A percentile compares a stretch with the other conserved stretches of the same genome.
phyloP scores from a whole-genome alignment of 2,113 vertebrate genomes.

The Lamprologus speciosus region DNA sequence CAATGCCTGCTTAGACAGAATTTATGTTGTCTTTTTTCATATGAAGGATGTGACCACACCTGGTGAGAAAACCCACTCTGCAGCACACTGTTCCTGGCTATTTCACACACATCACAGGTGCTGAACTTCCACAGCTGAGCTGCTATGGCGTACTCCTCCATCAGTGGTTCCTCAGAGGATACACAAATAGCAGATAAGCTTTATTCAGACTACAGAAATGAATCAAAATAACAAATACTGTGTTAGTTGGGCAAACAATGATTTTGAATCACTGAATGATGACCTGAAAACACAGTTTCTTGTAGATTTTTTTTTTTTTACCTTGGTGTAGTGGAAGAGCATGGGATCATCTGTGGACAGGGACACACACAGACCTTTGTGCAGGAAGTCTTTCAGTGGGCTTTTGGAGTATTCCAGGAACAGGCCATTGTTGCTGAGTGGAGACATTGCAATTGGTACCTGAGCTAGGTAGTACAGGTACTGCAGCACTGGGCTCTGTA shows the following conservation, averaged over 20 bases:
- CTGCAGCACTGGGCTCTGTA: slow-evolving; percentile 89
- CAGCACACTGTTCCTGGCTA: slow-evolving; percentile 88
- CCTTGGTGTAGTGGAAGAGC: slow-evolving; percentile 97
- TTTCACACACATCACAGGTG: slow-evolving; percentile 91
- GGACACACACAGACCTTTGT: slow-evolving; percentile 87
- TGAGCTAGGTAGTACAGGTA: slow-evolving; percentile 92
- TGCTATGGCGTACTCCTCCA: slow-evolving; percentile 96
- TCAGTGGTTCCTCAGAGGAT: slow-evolving; percentile 80
- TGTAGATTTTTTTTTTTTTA: slow-evolving; percentile 43
- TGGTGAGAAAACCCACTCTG: slow-evolving; percentile 86
- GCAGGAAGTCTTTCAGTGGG: slow-evolving; percentile 84
- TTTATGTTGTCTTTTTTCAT: not conserved
- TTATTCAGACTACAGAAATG: not conserved
- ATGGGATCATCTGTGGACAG: slow-evolving; percentile 92
- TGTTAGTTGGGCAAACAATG: not conserved
- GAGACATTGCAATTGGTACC: slow-evolving; percentile 94
- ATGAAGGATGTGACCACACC: slow-evolving; percentile 51
- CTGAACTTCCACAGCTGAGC: slow-evolving; percentile 95
- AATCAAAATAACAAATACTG: not conserved
- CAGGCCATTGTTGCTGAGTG: slow-evolving; percentile 92
- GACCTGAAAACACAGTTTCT: not conserved
- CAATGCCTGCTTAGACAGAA: not conserved
- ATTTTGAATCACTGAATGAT: not conserved
- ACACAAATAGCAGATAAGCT: not conserved
- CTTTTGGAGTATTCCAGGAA: slow-evolving; percentile 94